These are phyloP conservation scores for Parambassis ranga DNA, from an alignment of 2,797 vertebrate species.

Conservation along the genomic window DNA sequence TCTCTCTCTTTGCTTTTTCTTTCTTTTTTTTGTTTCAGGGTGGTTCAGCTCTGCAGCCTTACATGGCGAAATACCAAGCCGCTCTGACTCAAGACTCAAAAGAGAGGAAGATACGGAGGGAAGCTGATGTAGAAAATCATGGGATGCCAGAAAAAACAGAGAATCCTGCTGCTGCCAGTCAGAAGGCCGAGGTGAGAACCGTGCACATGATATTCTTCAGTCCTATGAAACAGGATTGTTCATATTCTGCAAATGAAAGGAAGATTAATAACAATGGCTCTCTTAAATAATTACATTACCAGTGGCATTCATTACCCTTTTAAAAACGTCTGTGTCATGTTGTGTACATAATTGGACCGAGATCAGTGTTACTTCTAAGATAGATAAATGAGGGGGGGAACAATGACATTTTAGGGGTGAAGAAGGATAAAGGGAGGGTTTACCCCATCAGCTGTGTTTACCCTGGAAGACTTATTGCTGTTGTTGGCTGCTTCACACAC, in stretches of 20 bases:
- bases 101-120: constrained; percentile 7
- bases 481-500: constrained; percentile 61
- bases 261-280: not conserved
- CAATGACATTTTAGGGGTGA: not conserved
- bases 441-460: constrained; percentile 63
- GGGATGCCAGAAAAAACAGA: constrained; percentile 10
- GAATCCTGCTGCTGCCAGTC: not conserved
- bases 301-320: not conserved
- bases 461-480: constrained; percentile 51
- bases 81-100: constrained; percentile 12
- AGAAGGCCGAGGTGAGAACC: no score
- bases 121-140: not conserved
- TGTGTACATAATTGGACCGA: not conserved
- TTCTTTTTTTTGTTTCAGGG: not conserved
- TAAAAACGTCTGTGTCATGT: not conserved
- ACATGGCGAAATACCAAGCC: constrained; percentile 65
- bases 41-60: constrained; percentile 50
- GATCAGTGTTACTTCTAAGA: not conserved
- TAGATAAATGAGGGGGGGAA: not conserved
- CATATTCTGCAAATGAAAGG: no score
- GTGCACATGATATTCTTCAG: no score
- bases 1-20: not conserved
- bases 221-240: no score
- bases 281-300: not conserved
- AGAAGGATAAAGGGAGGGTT: constrained; percentile 3